Base-by-base conservation (phyloP, 1,140 invertebrate species). In the Lutraria rhynchaena region DNA sequence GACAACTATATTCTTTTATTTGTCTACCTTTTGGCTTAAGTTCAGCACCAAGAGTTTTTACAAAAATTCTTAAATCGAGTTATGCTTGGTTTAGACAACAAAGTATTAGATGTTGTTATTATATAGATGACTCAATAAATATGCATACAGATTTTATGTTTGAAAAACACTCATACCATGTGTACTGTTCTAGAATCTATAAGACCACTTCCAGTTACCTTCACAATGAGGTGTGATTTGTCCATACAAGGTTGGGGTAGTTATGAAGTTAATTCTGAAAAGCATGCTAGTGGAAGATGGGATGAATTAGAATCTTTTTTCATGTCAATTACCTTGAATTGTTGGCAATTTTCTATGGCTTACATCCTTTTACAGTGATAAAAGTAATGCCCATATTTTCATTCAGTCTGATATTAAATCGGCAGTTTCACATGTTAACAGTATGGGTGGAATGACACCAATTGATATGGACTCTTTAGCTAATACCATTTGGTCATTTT, bases 381-480 rank as follows among this genome's bases (percentile, higher is more conserved):
- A 13, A 19, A 74, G 44, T n/a, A 29, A 65, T 67, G 41, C 29
- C 24, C 58, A 65, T 67, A 37, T 77, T n/a, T 44, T 15, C 13
- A 31, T 67, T 53, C 60, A 65, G 22, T 65, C n/a, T 53, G 58
- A 63, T 27, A 57, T 27, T 44, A 44, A 44, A n/a, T 78, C 82
- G 55, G 73, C 82, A 37, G 69, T 86, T 11, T 22, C 76, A n/a
- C 77, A 76, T 27, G 73, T 83, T 24, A 73, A 71, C 19, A 57
- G 82, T 22, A 71, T 81, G 65, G 82, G 70, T 24, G 76, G 60
- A 49, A 73, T 55, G 17, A 3, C 29, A 19, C 44, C 76, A 53
- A n/a, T 27, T 15, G 13, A 24, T 4, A 37, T 27, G 27, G 55
- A 85, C 35, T 1, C 22, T 33, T 17, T 70, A 49, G 46, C 58